Base-by-base conservation (phyloP, 2,888 invertebrate species). In the Syrphus vitripennis region DNA sequence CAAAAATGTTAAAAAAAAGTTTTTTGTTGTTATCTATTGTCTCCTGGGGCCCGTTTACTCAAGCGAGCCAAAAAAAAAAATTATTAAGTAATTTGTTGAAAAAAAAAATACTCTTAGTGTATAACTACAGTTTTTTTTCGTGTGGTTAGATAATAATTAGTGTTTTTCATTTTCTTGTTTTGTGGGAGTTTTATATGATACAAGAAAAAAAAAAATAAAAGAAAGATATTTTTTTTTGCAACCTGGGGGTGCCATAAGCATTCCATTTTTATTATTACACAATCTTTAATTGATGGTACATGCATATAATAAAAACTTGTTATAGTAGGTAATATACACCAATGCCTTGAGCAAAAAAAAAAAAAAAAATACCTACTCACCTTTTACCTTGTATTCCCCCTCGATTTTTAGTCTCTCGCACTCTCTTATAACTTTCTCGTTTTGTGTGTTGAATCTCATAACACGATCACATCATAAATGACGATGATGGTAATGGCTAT, bases 401-500 rank as follows among this genome's bases (percentile, higher is more conserved):
- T 10, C 3, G 7, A 37, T n/a, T 21, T 19, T 55, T 63, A 26
- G 57, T 65, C 45, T 80, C 76, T 59, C 37, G 59, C 1, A 26
- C 50, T 65, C 45, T 80, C 76, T 59, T 59, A 37, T 2, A 21
- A 84, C 84, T 84, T 84, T 84, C 84, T 84, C 80, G 57, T 75
- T 70, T 48, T n/a, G 16, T 57, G 16, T 57, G 10, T 57, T 57
- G 21, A 37, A 63, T 79, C n/a, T n/a, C 16, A 67, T 84, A 76
- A 74, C 63, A 69, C 63, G 63, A 65, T 45, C 42, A 45, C 45
- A 42, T 42, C 45, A 19, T 45, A 1, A 19, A 48, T 48, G 48
- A 21, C 21, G 21, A 19, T 42, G 34, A 5, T 34, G 34, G 7
- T 34, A 10, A 34, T 34, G 42, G 16, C 6, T n/a, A n/a, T n/a